Evolutionary conservation across 1,140 invertebrate genomes (phyloP), one percentile per base, ranked within the genome.

Genomic region (Philotrypesis tridentata): DNA sequence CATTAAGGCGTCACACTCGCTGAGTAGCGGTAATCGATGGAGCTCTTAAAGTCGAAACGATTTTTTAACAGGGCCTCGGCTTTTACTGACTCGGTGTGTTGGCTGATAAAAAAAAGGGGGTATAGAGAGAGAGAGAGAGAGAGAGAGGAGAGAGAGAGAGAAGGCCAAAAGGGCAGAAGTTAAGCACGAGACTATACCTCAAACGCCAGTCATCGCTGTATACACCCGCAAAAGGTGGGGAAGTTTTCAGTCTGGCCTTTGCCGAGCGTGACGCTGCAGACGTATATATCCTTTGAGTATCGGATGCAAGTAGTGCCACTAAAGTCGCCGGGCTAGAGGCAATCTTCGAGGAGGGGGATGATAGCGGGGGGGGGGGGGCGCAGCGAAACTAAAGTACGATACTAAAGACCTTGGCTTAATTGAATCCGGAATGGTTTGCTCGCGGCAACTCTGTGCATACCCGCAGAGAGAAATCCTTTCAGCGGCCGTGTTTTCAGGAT

Each of bases 341-440:
- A 79, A 79, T 68, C 76, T 79, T 79, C 29, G 40, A 77, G 31
- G 61, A 77, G 75, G 60, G 67, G 61, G 37, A 29, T 40, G 21
- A n/a, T n/a, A n/a, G n/a, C n/a, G 31, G 61, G 67, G 75, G 60
- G 67, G 61, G 37, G 33, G 40, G 21, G 40, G 67, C 60, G 23
- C 23, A n/a, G 6, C 29, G n/a, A n/a, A 67, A 25, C 31, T 14
- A 55, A 55, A 65, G 65, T 43, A 77, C 75, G 61, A 77, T 77
- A 77, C 75, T 77, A 77, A 77, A 77, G 75, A 65, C 48, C 48
- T 6, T 33, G 43, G 31, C 65, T 77, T 77, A 77, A 77, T 77
- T 77, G 75, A 77, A 77, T 77, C 33, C 65, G 31, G 27, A 77
- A 77, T 77, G 60, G 60, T 67, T 77, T 37, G 31, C 31, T 70